Base-by-base conservation (phyloP, 2,797 vertebrate species). In the Hypotaenidia okinawae region DNA sequence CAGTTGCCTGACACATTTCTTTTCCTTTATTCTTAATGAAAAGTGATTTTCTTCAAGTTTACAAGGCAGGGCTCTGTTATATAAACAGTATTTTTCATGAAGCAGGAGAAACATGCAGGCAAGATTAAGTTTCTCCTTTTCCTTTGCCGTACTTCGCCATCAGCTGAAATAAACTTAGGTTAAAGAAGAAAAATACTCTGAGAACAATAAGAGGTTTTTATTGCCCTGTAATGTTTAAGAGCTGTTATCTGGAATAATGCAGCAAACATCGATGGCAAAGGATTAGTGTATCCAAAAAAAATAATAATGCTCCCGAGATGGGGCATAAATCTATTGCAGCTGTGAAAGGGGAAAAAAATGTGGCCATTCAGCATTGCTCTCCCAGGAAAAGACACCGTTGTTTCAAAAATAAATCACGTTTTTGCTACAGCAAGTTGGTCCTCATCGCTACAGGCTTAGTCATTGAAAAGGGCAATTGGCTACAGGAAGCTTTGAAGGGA, bases 341-440 rank as follows among this genome's bases (percentile, higher is more conserved):
- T 89, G 84, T 64, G 85, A 91, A 84, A 43, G n/a, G 37, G 58
- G 74, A n/a, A 92, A 94, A 93, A 93, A 94, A 81, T 8, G n/a
- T 62, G 41, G 61, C 54, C 41, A 91, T 84, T 89, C 88, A 93
- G 61, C 68, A 62, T 30, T 62, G 72, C 58, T 63, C 16, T 90
- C 75, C 49, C 78, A 83, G 58, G 90, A 93, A 90, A 95, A 92
- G 24, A 84, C 37, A 39, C 1, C 24, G 33, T 69, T 35, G 24
- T 51, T 90, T 94, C 18, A 68, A 72, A 95, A 85, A 75, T 23
- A 47, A 92, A 45, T 57, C 0, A 0, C 18, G 9, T 15, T 89
- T 84, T 87, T 51, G 39, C 74, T 87, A 58, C 84, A 32, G 67
- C 39, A 57, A 87, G 37, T 5, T 58, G 58, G 25, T 68, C 33